These are phyloP conservation scores for Kradibia gibbosae DNA, from an alignment of 1,140 invertebrate species.

Conservation along the genomic window DNA sequence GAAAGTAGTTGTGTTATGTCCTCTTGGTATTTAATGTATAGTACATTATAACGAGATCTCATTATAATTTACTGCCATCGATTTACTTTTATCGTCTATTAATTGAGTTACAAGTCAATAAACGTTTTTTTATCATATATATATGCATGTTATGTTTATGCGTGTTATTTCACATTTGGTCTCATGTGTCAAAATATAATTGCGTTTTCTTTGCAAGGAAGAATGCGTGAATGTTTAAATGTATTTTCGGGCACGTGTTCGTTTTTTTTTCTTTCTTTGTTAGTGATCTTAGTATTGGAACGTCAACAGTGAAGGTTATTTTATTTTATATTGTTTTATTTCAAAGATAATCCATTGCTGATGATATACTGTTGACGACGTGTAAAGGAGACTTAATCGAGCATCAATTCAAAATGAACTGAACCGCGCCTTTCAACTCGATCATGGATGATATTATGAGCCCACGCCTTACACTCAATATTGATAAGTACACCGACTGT, in stretches of 20 bases:
- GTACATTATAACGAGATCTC: no score
- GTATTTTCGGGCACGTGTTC: background rate
- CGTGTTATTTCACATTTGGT: no score
- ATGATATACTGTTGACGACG: conserved; percentile 52
- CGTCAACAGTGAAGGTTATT: conserved; percentile 33
- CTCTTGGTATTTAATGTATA: no score
- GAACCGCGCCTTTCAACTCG: conserved; percentile 90
- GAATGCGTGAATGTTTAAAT: no score
- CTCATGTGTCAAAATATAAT: no score
- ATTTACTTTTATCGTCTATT: no score
- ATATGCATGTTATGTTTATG: no score
- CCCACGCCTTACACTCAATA: conserved; percentile 97
- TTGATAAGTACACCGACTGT: conserved; percentile 85
- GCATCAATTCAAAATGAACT: conserved; percentile 96
- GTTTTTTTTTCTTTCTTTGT: background rate
- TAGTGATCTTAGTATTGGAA: background rate
- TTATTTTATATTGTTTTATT: conserved; percentile 43
- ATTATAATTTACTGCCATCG: no score
- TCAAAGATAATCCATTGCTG: conserved; percentile 53
- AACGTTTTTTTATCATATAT: no score
- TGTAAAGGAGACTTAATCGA: conserved; percentile 81
- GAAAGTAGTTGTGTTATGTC: no score
- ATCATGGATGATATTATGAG: conserved; percentile 92
- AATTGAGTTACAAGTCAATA: no score
- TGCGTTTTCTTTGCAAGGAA: no score